Percentiles rank a stretch among this genome's conserved stretches.
phyloP scores from a whole-genome alignment of 1,140 invertebrate species.

The Euwallacea fornicatus region DNA sequence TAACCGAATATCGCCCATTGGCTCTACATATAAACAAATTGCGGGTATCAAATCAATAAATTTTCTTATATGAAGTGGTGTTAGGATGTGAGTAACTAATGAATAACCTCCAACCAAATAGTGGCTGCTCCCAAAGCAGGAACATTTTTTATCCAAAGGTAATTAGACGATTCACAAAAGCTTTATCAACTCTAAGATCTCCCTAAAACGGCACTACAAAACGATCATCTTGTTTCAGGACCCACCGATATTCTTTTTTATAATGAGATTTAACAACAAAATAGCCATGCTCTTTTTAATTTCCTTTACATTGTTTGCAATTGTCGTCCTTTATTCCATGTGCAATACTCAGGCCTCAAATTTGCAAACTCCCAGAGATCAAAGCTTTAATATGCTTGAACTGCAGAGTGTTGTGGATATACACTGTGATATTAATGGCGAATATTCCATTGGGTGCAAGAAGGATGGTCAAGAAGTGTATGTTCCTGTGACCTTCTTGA shows the following conservation, averaged over 20 bases:
- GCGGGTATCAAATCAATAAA: no score
- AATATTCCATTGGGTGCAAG: constrained; percentile 80
- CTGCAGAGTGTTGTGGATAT: constrained; percentile 69
- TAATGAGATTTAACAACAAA: constrained; percentile 63
- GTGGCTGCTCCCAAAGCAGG: constrained; percentile 41
- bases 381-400: constrained; percentile 38
- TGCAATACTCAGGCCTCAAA: constrained; percentile 54
- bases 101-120: constrained; percentile 35
- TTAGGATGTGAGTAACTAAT: constrained; percentile 35
- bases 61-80: background rate
- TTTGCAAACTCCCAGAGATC: constrained; percentile 41
- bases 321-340: constrained; percentile 59
- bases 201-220: background rate
- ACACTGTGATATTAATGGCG: constrained; percentile 88
- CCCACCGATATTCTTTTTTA: constrained; percentile 55
- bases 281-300: constrained; percentile 56
- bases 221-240: constrained; percentile 42
- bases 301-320: constrained; percentile 56
- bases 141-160: constrained; percentile 41
- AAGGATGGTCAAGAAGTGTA: constrained; percentile 87
- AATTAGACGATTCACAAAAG: constrained; percentile 3
- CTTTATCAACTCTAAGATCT: background rate
- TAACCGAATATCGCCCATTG: no score
- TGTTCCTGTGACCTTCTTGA: constrained; percentile 89
- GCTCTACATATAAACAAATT: no score